phyloP scores from a whole-genome alignment of 2,888 invertebrate genomes.

The Morpho achilles region DNA sequence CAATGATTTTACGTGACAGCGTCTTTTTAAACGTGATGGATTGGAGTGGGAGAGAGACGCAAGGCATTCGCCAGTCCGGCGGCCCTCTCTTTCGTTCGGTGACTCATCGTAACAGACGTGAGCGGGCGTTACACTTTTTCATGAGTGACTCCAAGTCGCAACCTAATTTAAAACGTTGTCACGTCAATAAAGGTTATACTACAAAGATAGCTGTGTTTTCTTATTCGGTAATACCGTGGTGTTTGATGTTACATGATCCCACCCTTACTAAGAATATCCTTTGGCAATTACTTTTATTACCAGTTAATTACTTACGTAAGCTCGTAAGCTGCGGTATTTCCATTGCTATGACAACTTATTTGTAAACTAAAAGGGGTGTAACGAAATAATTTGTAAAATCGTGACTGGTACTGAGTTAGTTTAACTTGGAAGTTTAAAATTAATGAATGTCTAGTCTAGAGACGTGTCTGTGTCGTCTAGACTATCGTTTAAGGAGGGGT shows the following conservation, averaged over 20 bases:
- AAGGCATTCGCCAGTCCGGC: no score
- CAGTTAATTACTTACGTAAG: background rate
- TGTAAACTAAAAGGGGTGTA: slow-evolving; percentile 13
- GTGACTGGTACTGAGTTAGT: slow-evolving; percentile 10
- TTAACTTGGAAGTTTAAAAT: slow-evolving; percentile 3
- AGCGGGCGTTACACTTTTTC: no score
- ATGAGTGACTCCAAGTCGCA: no score
- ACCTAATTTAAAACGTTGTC: no score
- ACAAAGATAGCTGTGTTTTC: background rate
- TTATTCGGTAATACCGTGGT: background rate
- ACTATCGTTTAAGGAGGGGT: no score
- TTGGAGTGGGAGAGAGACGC: no score
- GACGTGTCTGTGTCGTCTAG: no score
- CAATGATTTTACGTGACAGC: no score
- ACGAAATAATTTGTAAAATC: slow-evolving; percentile 13
- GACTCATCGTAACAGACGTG: no score
- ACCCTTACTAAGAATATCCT: background rate
- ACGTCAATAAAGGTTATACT: background rate
- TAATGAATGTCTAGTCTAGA: background rate
- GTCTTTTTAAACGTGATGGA: no score
- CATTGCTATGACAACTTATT: slow-evolving; percentile 22
- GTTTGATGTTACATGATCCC: background rate
- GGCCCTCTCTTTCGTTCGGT: no score
- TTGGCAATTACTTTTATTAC: background rate
- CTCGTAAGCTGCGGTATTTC: slow-evolving; percentile 11